phyloP scores from a whole-genome alignment of 2,888 invertebrate species.

The Cheilosia pagana region DNA sequence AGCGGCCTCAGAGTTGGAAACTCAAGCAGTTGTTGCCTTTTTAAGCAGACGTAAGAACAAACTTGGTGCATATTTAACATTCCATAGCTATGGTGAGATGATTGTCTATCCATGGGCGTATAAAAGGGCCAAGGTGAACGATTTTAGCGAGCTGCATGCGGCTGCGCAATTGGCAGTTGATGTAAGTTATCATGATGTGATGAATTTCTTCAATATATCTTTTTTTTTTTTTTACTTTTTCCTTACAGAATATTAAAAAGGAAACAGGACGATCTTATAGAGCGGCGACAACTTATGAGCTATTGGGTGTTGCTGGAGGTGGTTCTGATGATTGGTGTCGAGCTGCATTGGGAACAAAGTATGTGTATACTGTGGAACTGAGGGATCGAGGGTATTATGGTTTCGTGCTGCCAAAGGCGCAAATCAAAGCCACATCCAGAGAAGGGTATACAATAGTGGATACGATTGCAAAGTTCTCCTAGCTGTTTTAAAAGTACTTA shows the following conservation, averaged over 20 bases:
- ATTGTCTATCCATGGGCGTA: slow-evolving; percentile 82
- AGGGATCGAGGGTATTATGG: slow-evolving; percentile 81
- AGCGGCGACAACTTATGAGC: slow-evolving; percentile 79
- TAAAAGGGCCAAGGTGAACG: slow-evolving; percentile 80
- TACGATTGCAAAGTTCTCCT: slow-evolving; percentile 78
- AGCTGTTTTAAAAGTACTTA: slow-evolving; percentile 70
- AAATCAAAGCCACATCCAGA: slow-evolving; percentile 79
- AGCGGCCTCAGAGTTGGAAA: slow-evolving; percentile 94
- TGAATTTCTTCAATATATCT: not conserved
- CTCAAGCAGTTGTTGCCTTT: slow-evolving; percentile 86
- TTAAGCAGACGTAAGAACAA: slow-evolving; percentile 83
- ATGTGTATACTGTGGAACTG: slow-evolving; percentile 81
- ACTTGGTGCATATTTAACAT: slow-evolving; percentile 89
- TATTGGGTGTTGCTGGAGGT: slow-evolving; percentile 81
- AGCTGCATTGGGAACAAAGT: slow-evolving; percentile 78
- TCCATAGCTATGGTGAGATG: slow-evolving; percentile 88
- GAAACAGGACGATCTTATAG: slow-evolving; percentile 79
- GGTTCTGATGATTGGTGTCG: slow-evolving; percentile 83
- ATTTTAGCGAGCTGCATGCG: slow-evolving; percentile 77
- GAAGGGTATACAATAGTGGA: slow-evolving; percentile 81
- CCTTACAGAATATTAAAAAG: slow-evolving; percentile 77
- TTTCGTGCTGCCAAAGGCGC: slow-evolving; percentile 80
- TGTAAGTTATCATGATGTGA: slow-evolving; percentile 27
- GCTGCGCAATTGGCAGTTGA: slow-evolving; percentile 79
- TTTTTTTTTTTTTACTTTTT: not conserved